phyloP scores from a whole-genome alignment of 2,113 vertebrate species.

The Thunnus thynnus region DNA sequence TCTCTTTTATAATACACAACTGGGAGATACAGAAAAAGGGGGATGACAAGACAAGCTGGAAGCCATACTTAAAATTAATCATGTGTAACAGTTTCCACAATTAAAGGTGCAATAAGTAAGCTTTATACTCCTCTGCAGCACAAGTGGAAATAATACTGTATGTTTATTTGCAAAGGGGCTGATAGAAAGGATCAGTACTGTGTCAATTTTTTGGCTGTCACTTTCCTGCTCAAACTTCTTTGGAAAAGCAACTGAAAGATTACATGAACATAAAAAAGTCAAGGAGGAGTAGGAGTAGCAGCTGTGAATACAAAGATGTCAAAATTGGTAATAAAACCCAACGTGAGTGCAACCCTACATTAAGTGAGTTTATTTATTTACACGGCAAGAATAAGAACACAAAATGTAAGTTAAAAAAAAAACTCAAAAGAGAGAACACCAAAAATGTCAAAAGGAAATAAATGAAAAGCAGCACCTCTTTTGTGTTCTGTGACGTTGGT shows the following conservation, averaged over 20 bases:
- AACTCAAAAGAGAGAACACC: background rate
- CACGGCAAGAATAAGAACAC: background rate
- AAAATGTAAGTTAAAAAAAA: too few relatives aligned
- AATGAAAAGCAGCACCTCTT: background rate
- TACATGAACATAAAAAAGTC: background rate
- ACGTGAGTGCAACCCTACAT: background rate
- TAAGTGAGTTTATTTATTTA: background rate
- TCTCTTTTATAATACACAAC: slow-evolving; percentile 13
- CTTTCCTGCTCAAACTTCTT: background rate
- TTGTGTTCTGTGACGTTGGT: background rate
- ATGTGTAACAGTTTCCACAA: slow-evolving; percentile 21
- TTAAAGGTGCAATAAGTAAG: background rate
- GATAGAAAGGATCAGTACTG: slow-evolving; percentile 1
- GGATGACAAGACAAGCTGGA: slow-evolving; percentile 13
- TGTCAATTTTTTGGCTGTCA: slow-evolving; percentile 3
- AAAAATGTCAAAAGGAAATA: background rate
- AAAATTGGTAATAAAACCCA: background rate
- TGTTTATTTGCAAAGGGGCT: too few relatives aligned
- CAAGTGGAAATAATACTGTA: background rate
- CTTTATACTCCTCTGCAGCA: background rate
- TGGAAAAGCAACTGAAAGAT: background rate
- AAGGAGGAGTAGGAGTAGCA: too few relatives aligned
- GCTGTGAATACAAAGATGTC: too few relatives aligned
- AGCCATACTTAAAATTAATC: background rate
- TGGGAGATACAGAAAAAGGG: background rate